phyloP scores from a whole-genome alignment of 2,888 invertebrate genomes.

The Eupithecia tripunctaria region DNA sequence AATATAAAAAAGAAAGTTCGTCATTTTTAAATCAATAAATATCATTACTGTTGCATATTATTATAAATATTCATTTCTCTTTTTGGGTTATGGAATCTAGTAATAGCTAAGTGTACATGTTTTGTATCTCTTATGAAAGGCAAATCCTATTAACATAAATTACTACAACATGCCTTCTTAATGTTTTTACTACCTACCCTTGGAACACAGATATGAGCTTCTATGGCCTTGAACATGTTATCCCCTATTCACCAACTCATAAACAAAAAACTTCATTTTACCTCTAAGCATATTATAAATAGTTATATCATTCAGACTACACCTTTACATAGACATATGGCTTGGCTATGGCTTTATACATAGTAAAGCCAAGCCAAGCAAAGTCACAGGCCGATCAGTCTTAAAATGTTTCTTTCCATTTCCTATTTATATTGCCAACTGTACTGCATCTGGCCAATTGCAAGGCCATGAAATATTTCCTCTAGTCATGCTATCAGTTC shows the following conservation, averaged over 20 bases:
- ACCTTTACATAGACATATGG: background rate
- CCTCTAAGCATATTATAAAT: background rate
- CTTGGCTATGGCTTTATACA: background rate
- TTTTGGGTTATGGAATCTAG: too few species aligned
- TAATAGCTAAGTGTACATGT: too few species aligned
- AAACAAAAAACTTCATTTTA: background rate
- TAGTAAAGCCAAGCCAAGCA: background rate
- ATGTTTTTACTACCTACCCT: too few species aligned
- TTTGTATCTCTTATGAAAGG: too few species aligned
- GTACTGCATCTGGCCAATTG: conserved; percentile 2
- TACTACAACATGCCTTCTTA: too few species aligned
- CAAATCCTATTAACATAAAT: too few species aligned
- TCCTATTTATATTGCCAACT: conserved; percentile 15
- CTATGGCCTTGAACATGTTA: background rate
- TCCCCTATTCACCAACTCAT: background rate
- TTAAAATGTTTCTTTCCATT: conserved; percentile 18
- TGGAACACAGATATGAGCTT: too few species aligned
- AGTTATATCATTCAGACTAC: background rate
- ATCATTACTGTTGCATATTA: background rate
- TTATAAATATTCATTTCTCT: too few species aligned
- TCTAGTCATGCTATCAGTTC: conserved; percentile 5
- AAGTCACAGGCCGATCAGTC: background rate
- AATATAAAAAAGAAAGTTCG: background rate
- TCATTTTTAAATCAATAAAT: background rate
- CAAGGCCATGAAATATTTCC: conserved; percentile 15